Evolutionary conservation across 2,113 vertebrate genomes (phyloP).

Genomic region (Paraplagusia blochii): DNA sequence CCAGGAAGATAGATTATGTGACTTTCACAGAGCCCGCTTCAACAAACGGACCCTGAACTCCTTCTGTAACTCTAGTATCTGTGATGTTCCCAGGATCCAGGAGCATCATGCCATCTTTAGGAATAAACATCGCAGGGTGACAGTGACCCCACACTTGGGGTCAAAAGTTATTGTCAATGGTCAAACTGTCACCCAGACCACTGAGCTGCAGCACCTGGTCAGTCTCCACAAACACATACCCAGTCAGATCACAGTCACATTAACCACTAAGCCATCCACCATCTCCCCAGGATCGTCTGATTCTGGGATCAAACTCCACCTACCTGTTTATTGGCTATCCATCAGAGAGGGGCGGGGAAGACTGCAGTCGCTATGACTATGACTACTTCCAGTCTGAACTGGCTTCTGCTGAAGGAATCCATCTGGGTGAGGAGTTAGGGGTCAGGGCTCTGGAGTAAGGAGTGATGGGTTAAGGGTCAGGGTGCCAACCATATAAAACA

Average conservation of each 20-base stretch:
- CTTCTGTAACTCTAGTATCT: background rate
- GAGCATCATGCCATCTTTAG: slow-evolving; percentile 82
- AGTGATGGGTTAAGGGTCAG: too few species aligned
- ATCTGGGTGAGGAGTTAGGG: slow-evolving; percentile 66
- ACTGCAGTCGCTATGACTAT: slow-evolving; percentile 82
- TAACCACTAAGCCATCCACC: background rate
- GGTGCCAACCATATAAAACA: too few species aligned
- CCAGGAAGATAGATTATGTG: too few species aligned
- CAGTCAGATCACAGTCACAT: background rate
- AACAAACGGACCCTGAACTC: too few species aligned
- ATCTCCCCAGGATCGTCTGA: slow-evolving; percentile 77
- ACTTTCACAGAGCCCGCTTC: too few species aligned
- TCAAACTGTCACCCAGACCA: slow-evolving; percentile 60
- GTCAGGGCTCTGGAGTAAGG: too few species aligned
- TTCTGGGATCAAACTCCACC: slow-evolving; percentile 84
- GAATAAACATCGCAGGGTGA: slow-evolving; percentile 75
- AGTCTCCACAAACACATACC: slow-evolving; percentile 6
- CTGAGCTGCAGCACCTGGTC: slow-evolving; percentile 83
- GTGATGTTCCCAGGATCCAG: slow-evolving; percentile 80
- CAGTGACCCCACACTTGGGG: slow-evolving; percentile 68
- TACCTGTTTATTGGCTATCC: slow-evolving; percentile 85
- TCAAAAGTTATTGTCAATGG: slow-evolving; percentile 85
- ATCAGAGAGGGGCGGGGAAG: slow-evolving; percentile 75
- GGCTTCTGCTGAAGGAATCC: slow-evolving; percentile 81
- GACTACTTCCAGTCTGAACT: slow-evolving; percentile 88